These are phyloP conservation scores for Erebia palarica DNA, from an alignment of 2,888 invertebrate genomes.

Conservation along the genomic window DNA sequence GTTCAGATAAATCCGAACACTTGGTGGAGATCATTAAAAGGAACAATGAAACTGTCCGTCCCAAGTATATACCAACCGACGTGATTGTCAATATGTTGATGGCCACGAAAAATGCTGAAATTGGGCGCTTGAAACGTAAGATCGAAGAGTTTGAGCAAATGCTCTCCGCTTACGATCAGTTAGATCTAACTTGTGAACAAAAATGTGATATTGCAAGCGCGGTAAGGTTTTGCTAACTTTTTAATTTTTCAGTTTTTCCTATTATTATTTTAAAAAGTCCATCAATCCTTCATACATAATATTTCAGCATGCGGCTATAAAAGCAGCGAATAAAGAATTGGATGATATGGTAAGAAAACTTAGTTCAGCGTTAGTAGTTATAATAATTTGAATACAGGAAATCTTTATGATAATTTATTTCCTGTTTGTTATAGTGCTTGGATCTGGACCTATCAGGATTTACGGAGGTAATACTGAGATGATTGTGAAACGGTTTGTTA, in stretches of 20 bases:
- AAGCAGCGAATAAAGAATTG: conserved; percentile 69
- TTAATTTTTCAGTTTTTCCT: background rate
- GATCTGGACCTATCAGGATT: conserved; percentile 69
- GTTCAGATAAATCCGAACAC: conserved; percentile 80
- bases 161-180: conserved; percentile 67
- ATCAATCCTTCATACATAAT: conserved; percentile 23
- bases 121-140: conserved; percentile 70
- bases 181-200: conserved; percentile 71
- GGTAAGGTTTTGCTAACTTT: conserved; percentile 51
- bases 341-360: conserved; percentile 63
- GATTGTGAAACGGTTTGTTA: too few relatives aligned
- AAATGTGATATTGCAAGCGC: conserved; percentile 72
- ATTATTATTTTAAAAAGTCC: background rate
- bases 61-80: conserved; percentile 70
- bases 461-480: conserved; percentile 59
- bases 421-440: conserved; percentile 61
- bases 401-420: background rate
- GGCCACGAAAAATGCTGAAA: conserved; percentile 77
- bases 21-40: conserved; percentile 79
- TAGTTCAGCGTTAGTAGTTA: background rate
- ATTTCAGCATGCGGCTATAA: conserved; percentile 73
- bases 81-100: conserved; percentile 73
- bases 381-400: background rate
- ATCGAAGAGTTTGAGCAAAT: conserved; percentile 75
- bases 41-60: conserved; percentile 65